A percentile compares a stretch with the other conserved stretches of the same genome.
Conservation (phyloP, 2,888 invertebrate species). For the Prenolepis imparis region DNA sequence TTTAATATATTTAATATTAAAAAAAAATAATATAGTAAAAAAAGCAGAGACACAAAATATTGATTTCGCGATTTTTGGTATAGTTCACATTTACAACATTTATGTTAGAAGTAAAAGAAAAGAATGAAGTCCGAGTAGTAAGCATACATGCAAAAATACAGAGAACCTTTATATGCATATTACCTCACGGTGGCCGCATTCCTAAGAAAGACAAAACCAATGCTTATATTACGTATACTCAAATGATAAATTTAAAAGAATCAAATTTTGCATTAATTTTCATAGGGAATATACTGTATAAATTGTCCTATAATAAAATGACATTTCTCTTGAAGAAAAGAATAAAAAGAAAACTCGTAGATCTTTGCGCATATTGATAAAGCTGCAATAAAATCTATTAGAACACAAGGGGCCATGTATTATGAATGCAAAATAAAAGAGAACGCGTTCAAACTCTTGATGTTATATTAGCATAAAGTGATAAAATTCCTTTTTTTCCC, state of each 20-base stretch:
- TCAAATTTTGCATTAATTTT: slow-evolving; percentile 16
- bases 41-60: slow-evolving; percentile 10
- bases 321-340: neutral
- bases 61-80: slow-evolving; percentile 18
- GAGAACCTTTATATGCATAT: slow-evolving; percentile 73
- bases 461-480: neutral
- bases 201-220: slow-evolving; percentile 86
- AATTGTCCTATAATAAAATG: neutral
- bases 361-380: neutral
- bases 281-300: neutral
- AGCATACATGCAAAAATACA: slow-evolving; percentile 74
- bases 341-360: slow-evolving; percentile 23
- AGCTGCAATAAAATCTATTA: slow-evolving; percentile 13
- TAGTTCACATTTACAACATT: slow-evolving; percentile 7
- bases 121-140: slow-evolving; percentile 70
- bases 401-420: neutral
- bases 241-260: slow-evolving; percentile 45
- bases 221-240: slow-evolving; percentile 78
- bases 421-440: slow-evolving; percentile 13
- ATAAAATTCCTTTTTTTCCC: neutral
- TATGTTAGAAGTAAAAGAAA: slow-evolving; percentile 62
- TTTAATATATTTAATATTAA: neutral
- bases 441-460: slow-evolving; percentile 5
- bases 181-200: slow-evolving; percentile 88
- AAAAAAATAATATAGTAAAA: neutral